Percentiles rank a stretch among this genome's conserved stretches.
These are phyloP conservation scores for Coenobita brevimanus DNA, from an alignment of 1,140 invertebrate genomes.

Conservation along the genomic window DNA sequence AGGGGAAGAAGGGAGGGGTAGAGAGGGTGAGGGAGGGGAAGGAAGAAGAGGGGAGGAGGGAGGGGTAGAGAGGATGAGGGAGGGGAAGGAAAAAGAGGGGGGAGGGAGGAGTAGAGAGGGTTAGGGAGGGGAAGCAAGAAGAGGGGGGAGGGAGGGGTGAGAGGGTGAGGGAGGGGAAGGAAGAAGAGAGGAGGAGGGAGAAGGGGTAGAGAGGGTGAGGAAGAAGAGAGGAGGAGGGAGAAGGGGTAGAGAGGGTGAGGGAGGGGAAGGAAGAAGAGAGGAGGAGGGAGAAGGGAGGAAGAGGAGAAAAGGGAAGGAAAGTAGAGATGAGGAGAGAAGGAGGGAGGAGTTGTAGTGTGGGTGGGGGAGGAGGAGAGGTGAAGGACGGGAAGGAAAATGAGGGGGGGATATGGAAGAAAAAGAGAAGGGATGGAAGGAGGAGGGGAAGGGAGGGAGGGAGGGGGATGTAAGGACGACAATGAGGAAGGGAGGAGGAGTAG, in stretches of 20 bases:
- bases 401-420: too few species aligned
- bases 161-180: neutral
- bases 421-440: neutral
- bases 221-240: neutral
- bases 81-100: neutral
- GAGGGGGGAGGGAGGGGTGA: neutral
- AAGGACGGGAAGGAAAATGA: too few species aligned
- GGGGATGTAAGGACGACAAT: neutral
- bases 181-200: neutral
- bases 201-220: neutral
- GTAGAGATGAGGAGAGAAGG: too few species aligned
- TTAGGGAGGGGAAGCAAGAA: neutral
- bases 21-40: neutral
- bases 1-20: neutral
- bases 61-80: neutral
- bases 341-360: too few species aligned
- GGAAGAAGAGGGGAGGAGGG: too few species aligned
- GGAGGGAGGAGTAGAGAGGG: neutral
- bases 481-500: neutral
- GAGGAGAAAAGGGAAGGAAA: too few species aligned
- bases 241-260: too few species aligned
- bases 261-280: neutral
- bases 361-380: too few species aligned
- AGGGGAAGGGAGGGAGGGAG: neutral
- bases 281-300: neutral